Evolutionary conservation across 2,797 vertebrate species (phyloP).

Genomic region (Allobates femoralis): DNA sequence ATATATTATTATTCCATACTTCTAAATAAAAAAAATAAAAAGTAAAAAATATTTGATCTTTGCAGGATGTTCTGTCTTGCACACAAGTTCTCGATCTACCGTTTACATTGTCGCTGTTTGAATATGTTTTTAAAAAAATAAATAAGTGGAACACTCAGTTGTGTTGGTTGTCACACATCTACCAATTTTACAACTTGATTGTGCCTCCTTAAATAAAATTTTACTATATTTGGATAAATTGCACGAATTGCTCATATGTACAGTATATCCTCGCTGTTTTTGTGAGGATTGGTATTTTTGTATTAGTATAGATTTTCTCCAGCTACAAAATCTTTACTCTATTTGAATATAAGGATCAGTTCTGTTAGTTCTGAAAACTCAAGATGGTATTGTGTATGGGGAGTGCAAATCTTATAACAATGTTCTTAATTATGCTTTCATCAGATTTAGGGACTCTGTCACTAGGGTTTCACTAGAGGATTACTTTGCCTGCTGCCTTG

Average conservation of each 20-base stretch:
- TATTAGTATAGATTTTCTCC: constrained; percentile 54
- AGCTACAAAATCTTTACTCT: constrained; percentile 29
- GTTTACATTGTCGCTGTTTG: constrained; percentile 41
- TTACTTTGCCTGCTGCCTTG: too few relatives aligned
- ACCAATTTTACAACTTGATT: constrained; percentile 36
- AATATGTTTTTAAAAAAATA: constrained; percentile 49
- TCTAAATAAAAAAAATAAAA: constrained; percentile 24
- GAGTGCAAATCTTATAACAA: constrained; percentile 17
- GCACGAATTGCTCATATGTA: constrained; percentile 54
- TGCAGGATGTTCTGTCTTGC: background rate
- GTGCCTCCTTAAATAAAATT: constrained; percentile 37
- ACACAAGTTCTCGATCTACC: constrained; percentile 6
- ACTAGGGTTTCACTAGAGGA: too few relatives aligned
- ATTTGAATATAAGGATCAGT: constrained; percentile 35
- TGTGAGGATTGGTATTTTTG: constrained; percentile 58
- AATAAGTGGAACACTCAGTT: constrained; percentile 33
- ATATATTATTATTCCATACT: background rate
- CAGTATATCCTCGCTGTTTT: constrained; percentile 39
- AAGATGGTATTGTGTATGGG: constrained; percentile 31
- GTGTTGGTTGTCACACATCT: constrained; percentile 40
- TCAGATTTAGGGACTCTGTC: background rate
- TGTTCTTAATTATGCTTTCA: constrained; percentile 10
- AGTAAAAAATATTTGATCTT: background rate
- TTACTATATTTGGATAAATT: constrained; percentile 50
- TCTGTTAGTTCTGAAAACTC: constrained; percentile 31